Percentiles rank a stretch among this genome's conserved stretches.
Evolutionary conservation across 2,113 vertebrate genomes (phyloP).

Genomic region (Neotragus pygmaeus): DNA sequence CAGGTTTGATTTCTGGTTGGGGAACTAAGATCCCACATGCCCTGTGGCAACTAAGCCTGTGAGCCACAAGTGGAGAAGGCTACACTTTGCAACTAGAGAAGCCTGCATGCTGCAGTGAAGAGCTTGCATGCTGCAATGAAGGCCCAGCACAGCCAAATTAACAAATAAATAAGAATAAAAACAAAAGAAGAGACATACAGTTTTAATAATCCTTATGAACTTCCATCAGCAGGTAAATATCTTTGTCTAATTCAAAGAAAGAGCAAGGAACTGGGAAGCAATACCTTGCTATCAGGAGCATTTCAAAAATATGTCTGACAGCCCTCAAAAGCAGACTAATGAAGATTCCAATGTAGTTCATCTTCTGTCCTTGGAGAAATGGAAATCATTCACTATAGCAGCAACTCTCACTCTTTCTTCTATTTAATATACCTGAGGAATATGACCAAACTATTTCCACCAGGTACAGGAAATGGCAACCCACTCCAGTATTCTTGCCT

Average conservation of each 20-base stretch:
- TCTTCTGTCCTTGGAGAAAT: neutral
- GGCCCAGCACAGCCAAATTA: neutral
- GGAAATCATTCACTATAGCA: neutral
- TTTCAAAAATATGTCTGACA: neutral
- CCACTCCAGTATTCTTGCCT: neutral
- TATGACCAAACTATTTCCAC: neutral
- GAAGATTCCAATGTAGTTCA: neutral
- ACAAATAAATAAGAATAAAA: neutral
- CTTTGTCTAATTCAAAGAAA: neutral
- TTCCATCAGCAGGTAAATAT: neutral
- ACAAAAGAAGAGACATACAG: neutral
- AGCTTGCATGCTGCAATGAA: neutral
- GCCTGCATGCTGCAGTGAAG: neutral
- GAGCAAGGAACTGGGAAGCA: neutral
- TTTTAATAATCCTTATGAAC: neutral
- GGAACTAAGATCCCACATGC: neutral
- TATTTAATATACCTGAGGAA: neutral
- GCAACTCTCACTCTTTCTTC: neutral
- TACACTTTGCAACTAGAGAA: neutral
- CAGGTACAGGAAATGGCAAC: neutral
- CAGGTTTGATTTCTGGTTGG: neutral
- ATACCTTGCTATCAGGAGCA: neutral
- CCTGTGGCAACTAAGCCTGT: neutral
- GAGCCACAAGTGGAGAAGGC: neutral
- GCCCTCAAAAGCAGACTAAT: neutral